phyloP scores from a whole-genome alignment of 2,797 vertebrate genomes.

The Melanotaenia boesemani region DNA sequence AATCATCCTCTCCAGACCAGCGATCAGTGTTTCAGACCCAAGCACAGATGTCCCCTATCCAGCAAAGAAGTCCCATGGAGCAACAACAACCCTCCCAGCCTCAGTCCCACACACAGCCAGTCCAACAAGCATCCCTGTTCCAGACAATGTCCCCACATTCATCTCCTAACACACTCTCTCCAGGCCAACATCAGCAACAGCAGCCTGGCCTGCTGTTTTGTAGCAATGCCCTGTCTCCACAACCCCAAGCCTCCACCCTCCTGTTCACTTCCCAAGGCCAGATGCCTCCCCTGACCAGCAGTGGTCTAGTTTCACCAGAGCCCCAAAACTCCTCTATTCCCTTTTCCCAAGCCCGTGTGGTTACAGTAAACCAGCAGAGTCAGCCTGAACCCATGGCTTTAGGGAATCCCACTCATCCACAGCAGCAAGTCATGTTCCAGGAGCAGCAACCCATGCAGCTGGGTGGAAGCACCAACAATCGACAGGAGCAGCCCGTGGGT shows the following conservation, averaged over 20 bases:
- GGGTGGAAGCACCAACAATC: constrained; percentile 84
- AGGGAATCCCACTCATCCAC: constrained; percentile 85
- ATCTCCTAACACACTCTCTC: constrained; percentile 76
- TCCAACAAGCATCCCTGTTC: constrained; percentile 78
- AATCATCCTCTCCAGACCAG: constrained; percentile 87
- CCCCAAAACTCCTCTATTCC: constrained; percentile 89
- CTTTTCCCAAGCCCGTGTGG: constrained; percentile 89
- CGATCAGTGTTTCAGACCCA: constrained; percentile 91
- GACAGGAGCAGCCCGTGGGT: constrained; percentile 89
- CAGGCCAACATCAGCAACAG: constrained; percentile 80
- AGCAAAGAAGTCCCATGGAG: constrained; percentile 85
- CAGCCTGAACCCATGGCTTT: constrained; percentile 92
- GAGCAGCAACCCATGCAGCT: constrained; percentile 95
- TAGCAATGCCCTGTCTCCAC: constrained; percentile 85
- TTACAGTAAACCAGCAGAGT: constrained; percentile 88
- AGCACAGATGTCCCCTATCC: constrained; percentile 90
- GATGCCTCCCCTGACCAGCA: constrained; percentile 86
- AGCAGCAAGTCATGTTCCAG: constrained; percentile 91
- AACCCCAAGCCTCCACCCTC: constrained; percentile 84
- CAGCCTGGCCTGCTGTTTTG: constrained; percentile 89
- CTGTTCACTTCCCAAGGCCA: constrained; percentile 88
- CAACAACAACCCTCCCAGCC: constrained; percentile 81
- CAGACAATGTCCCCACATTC: constrained; percentile 81
- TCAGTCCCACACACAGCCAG: constrained; percentile 74
- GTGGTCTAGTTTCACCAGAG: constrained; percentile 87